Evolutionary conservation across 2,113 vertebrate genomes (phyloP).

Genomic region (Hydropotes inermis): DNA sequence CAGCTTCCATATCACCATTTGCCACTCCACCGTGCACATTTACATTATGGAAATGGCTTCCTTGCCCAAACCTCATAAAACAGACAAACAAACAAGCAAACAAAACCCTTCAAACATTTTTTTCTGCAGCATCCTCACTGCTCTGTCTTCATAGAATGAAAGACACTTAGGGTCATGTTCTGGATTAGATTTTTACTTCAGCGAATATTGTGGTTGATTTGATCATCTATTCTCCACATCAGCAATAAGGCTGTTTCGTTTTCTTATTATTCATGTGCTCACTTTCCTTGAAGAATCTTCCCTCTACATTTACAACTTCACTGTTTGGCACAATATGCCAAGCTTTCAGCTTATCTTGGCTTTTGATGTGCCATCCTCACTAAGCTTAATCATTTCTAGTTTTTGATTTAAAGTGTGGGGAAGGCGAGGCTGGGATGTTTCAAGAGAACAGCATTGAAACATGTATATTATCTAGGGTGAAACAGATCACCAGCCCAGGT

Average conservation of each 20-base stretch:
- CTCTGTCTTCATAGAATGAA: neutral
- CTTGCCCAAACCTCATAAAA: neutral
- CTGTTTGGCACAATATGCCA: neutral
- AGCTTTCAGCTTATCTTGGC: neutral
- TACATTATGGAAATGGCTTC: neutral
- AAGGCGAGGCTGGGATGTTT: too few relatives aligned
- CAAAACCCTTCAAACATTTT: neutral
- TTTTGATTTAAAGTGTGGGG: neutral
- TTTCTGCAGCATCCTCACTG: neutral
- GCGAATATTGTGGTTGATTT: neutral
- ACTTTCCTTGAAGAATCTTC: neutral
- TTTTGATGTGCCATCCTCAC: neutral
- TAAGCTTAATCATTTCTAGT: neutral
- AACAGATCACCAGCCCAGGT: too few relatives aligned
- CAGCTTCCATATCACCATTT: neutral
- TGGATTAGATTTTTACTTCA: neutral
- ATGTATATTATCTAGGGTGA: too few relatives aligned
- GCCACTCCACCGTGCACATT: neutral
- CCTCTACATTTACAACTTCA: neutral
- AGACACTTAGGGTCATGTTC: neutral
- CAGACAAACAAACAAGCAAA: neutral
- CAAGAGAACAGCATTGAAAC: too few relatives aligned
- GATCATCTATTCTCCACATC: neutral
- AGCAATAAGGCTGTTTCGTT: neutral
- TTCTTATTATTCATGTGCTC: neutral